Conservation (phyloP, 2,888 invertebrate species). For the Phorcus lineatus region DNA sequence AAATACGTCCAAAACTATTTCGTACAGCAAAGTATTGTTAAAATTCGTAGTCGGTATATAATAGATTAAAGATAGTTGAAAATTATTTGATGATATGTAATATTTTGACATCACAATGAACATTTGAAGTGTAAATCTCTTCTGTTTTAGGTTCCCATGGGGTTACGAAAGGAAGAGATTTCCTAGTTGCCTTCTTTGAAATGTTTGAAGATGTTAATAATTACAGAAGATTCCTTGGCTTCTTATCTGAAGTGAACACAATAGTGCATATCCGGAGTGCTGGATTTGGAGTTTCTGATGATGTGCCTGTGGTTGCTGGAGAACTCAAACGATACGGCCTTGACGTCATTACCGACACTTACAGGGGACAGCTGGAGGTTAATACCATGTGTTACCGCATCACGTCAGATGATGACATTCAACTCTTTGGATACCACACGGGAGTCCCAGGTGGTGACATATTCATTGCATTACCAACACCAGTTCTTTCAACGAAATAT, state of each 20-base stretch:
- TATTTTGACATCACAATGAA: too few relatives aligned
- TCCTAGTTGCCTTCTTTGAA: background rate
- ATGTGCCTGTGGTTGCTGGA: background rate
- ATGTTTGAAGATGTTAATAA: background rate
- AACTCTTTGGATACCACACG: background rate
- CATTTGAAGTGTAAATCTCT: too few relatives aligned
- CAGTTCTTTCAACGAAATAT: background rate
- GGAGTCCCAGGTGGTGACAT: background rate
- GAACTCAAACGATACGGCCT: background rate
- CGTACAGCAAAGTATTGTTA: too few relatives aligned
- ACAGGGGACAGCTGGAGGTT: background rate
- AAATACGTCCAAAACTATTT: too few relatives aligned
- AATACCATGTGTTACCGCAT: background rate
- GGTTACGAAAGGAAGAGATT: background rate
- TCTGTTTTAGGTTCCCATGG: background rate
- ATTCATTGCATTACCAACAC: background rate
- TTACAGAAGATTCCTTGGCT: background rate
- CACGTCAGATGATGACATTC: background rate
- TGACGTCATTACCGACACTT: background rate
- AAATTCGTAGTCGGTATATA: too few relatives aligned
- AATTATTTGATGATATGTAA: too few relatives aligned
- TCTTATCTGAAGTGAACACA: background rate
- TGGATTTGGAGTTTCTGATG: background rate
- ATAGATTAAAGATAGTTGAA: too few relatives aligned
- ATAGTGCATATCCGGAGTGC: background rate